phyloP scores from a whole-genome alignment of 2,113 vertebrate genomes.

The Hyaena hyaena region DNA sequence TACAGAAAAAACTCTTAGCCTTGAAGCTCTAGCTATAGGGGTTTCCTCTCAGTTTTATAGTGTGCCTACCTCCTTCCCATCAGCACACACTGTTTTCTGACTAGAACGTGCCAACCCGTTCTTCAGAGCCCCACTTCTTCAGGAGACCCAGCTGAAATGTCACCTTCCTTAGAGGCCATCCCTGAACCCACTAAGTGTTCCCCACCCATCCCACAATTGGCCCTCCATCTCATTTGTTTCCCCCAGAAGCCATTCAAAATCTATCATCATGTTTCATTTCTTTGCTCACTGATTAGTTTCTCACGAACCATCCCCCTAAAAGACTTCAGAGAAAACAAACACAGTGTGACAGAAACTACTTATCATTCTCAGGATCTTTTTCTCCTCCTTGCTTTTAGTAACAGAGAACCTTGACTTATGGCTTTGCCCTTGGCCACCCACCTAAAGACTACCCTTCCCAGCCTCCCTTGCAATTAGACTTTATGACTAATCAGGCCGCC shows the following conservation, averaged over 20 bases:
- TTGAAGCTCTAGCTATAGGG: background rate
- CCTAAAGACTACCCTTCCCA: background rate
- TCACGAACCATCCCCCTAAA: background rate
- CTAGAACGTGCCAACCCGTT: background rate
- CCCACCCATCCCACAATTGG: background rate
- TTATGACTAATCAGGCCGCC: background rate
- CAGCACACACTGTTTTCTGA: background rate
- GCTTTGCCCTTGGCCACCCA: background rate
- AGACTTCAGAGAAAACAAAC: background rate
- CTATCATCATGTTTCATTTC: background rate
- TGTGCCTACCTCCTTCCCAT: background rate
- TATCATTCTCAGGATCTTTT: background rate
- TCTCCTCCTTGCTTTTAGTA: background rate
- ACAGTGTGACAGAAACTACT: background rate
- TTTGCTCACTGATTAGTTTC: slow-evolving; percentile 15
- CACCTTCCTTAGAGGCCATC: background rate
- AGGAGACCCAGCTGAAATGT: background rate
- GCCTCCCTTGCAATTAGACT: background rate
- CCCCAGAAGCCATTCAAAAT: background rate
- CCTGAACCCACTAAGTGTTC: background rate
- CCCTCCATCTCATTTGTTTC: background rate
- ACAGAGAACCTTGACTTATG: background rate
- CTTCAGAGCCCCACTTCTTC: background rate
- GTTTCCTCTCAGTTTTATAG: background rate
- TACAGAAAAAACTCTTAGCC: background rate